A percentile compares a stretch with the other conserved stretches of the same genome.
phyloP scores from a whole-genome alignment of 2,888 invertebrate species.

The Amphimallon solstitiale region DNA sequence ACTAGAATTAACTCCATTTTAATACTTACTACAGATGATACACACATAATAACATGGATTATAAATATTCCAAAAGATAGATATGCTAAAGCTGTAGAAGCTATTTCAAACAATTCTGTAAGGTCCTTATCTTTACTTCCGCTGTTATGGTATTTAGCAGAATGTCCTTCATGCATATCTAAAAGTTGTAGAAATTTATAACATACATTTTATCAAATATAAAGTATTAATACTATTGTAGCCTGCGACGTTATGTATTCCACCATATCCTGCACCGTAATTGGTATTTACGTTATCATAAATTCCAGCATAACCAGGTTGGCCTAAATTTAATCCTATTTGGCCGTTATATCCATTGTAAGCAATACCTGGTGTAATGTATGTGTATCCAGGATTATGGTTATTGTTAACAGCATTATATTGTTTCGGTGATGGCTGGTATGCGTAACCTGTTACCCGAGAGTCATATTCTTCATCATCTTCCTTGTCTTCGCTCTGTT shows the following conservation, averaged over 20 bases:
- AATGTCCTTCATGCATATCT: conserved; percentile 46
- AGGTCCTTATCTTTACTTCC: conserved; percentile 70
- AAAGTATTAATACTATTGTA: background rate
- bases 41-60: conserved; percentile 81
- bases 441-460: conserved; percentile 68
- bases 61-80: conserved; percentile 84
- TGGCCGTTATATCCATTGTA: conserved; percentile 24
- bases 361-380: conserved; percentile 31
- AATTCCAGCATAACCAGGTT: conserved; percentile 6
- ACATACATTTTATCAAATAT: background rate
- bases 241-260: background rate
- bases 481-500: conserved; percentile 59
- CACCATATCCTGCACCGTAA: conserved; percentile 39
- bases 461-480: conserved; percentile 69
- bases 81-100: conserved; percentile 83
- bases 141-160: conserved; percentile 58
- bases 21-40: conserved; percentile 63
- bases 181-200: background rate
- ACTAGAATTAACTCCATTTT: background rate
- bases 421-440: conserved; percentile 49
- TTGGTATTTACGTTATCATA: conserved; percentile 36
- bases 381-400: conserved; percentile 37
- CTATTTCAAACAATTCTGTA: conserved; percentile 81
- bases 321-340: background rate
- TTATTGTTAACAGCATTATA: conserved; percentile 6